A percentile compares a stretch with the other conserved stretches of the same genome.
phyloP scores from a whole-genome alignment of 2,888 invertebrate species.

The Stratiomys singularior region DNA sequence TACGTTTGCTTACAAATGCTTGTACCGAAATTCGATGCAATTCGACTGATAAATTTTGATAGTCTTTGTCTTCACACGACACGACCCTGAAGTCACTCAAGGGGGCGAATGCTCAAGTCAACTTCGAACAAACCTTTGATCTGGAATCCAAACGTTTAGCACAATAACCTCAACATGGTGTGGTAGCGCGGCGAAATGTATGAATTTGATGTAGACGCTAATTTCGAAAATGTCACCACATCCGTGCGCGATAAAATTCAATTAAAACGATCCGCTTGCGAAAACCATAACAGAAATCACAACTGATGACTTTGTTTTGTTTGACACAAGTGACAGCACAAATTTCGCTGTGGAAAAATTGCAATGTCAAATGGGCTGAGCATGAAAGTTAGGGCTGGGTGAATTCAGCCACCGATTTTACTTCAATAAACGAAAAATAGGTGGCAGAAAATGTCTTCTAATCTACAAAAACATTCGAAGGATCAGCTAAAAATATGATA shows the following conservation, averaged over 20 bases:
- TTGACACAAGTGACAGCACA: constrained; percentile 19
- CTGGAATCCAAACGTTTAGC: not conserved
- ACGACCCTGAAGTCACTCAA: not conserved
- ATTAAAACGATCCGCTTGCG: not conserved
- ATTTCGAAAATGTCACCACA: no score
- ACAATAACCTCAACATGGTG: no score
- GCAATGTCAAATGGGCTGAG: no score
- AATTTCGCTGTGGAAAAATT: no score
- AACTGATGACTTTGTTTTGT: constrained; percentile 28
- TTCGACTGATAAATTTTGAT: not conserved
- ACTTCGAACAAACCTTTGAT: constrained; percentile 28
- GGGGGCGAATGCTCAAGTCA: not conserved
- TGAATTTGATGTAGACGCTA: no score
- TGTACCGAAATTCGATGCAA: not conserved
- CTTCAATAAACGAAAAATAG: no score
- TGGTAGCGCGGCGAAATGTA: no score
- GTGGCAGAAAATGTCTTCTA: no score
- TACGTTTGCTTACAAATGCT: not conserved
- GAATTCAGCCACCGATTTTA: no score
- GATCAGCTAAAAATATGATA: no score
- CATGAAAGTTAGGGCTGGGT: no score
- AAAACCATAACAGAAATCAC: constrained; percentile 17
- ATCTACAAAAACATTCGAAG: no score
- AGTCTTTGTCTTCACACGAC: constrained; percentile 17
- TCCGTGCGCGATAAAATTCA: not conserved